A percentile compares a stretch with the other conserved stretches of the same genome.
phyloP scores from a whole-genome alignment of 2,797 vertebrate genomes.

The Coranthus polyacanthus region DNA sequence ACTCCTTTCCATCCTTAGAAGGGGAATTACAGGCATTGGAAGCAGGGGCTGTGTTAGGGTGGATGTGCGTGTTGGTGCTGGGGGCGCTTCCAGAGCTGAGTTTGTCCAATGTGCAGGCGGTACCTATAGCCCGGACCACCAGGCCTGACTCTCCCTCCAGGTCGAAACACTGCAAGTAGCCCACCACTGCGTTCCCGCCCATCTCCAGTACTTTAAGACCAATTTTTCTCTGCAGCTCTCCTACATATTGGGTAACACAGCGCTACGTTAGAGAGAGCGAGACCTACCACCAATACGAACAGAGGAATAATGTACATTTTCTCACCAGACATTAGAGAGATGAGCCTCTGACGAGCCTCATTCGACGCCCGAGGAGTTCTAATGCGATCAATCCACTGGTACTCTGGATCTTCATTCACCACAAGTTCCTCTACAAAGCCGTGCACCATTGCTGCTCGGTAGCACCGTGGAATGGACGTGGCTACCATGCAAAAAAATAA shows the following conservation, averaged over 20 bases:
- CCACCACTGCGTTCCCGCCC: slow-evolving; percentile 97
- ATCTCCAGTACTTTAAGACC: slow-evolving; percentile 98
- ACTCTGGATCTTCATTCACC: slow-evolving; percentile 98
- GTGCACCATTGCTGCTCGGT: slow-evolving; percentile 93
- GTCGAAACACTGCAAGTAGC: slow-evolving; percentile 98
- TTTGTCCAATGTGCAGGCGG: slow-evolving; percentile 98
- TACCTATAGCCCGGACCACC: slow-evolving; percentile 98
- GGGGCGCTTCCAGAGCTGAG: slow-evolving; percentile 86
- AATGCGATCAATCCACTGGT: slow-evolving; percentile 99
- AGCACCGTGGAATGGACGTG: slow-evolving; percentile 94
- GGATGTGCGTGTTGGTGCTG: slow-evolving; percentile 77
- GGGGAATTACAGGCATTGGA: slow-evolving; percentile 93
- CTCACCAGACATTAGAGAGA: slow-evolving; percentile 98
- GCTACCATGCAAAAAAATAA: slow-evolving; percentile 78
- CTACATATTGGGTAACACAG: slow-evolving; percentile 71
- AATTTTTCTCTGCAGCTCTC: slow-evolving; percentile 98
- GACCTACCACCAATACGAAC: not conserved
- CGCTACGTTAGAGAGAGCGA: slow-evolving; percentile 12
- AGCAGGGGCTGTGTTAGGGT: slow-evolving; percentile 78
- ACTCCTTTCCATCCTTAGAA: slow-evolving; percentile 98
- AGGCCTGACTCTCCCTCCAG: slow-evolving; percentile 97
- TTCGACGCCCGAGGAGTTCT: slow-evolving; percentile 97
- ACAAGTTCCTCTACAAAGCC: slow-evolving; percentile 99
- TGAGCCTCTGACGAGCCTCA: slow-evolving; percentile 96
- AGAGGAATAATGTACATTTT: not conserved